Evolutionary conservation across 2,113 vertebrate genomes (phyloP), one percentile per base, ranked within the genome.

Genomic region (Osmerus eperlanus): DNA sequence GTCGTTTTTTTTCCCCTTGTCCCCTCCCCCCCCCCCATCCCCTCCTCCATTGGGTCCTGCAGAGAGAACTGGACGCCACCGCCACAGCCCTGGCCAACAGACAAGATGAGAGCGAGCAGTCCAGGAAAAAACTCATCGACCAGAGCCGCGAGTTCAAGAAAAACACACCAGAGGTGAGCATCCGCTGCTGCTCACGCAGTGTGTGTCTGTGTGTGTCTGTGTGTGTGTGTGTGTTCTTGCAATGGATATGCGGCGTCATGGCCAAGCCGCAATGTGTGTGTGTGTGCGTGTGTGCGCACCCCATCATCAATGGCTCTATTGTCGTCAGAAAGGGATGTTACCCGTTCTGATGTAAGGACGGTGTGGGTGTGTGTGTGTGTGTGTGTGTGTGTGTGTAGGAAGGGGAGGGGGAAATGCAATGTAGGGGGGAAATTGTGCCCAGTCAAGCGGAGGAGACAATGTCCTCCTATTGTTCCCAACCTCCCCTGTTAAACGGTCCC

Each of bases 111-210:
- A 96, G 94, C 21, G 95, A 96, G 78, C 94, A 96, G 91, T 95
- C 95, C 32, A 91, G 95, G 85, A 95, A 95, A 89, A 93, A 94
- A 88, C 95, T 96, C 71, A 94, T 96, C 69, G 95, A 96, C 85
- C 95, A 95, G 87, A 96, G 95, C 87, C 92, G 94, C 2, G 95
- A 96, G 86, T 95, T 96, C 90, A 96, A 95, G 92, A 96, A 95
- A 80, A 95, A 94, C 92, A 95, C 95, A 87, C 93, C 94, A 84
- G 94, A 96, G 94, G 95, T 96, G 90, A 93, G 94, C 70, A 19
- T 47, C 65, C n/a, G 25, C 74, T 28, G 69, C 19, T 53, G 41
- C 23, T 47, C 51, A 2, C 23, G 52, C 51, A 7, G 51, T 55
- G 18, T n/a, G 3, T 25, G 13, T 16, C 41, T 16, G 60, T 32